Conservation (phyloP, 1,140 invertebrate genomes). For the Platorchestia sp. region DNA sequence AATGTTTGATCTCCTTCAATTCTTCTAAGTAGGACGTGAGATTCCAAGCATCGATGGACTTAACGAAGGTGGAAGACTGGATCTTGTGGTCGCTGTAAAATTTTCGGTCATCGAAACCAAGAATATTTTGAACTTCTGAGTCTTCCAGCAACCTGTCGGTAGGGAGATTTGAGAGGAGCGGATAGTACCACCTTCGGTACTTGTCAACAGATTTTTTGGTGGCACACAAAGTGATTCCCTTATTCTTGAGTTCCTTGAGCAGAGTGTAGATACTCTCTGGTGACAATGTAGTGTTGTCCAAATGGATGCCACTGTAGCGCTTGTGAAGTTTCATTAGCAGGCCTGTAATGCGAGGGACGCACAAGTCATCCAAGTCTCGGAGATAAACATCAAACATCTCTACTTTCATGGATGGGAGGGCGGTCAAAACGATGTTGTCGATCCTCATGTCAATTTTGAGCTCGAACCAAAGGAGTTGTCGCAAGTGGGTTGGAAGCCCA, state of each 20-base stretch:
- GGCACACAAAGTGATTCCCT: constrained; percentile 56
- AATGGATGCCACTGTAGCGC: constrained; percentile 63
- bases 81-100: constrained; percentile 64
- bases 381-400: constrained; percentile 63
- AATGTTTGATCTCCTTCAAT: constrained; percentile 60
- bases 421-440: constrained; percentile 58
- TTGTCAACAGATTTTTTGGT: constrained; percentile 55
- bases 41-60: constrained; percentile 65
- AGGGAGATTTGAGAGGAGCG: constrained; percentile 51
- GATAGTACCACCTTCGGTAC: constrained; percentile 65
- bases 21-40: constrained; percentile 61
- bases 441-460: constrained; percentile 63
- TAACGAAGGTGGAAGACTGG: constrained; percentile 58
- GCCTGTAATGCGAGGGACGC: constrained; percentile 57
- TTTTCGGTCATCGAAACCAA: constrained; percentile 63
- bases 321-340: constrained; percentile 59
- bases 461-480: constrained; percentile 61
- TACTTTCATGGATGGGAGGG: constrained; percentile 44
- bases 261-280: constrained; percentile 63
- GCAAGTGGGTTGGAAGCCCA: constrained; percentile 40
- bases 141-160: constrained; percentile 48
- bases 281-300: constrained; percentile 60
- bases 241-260: constrained; percentile 62
- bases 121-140: constrained; percentile 50
- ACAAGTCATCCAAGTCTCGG: constrained; percentile 41